Percentiles rank a stretch among this genome's conserved stretches.
These are phyloP conservation scores for Eurypyga helias DNA, from an alignment of 2,113 vertebrate species.

Conservation along the genomic window DNA sequence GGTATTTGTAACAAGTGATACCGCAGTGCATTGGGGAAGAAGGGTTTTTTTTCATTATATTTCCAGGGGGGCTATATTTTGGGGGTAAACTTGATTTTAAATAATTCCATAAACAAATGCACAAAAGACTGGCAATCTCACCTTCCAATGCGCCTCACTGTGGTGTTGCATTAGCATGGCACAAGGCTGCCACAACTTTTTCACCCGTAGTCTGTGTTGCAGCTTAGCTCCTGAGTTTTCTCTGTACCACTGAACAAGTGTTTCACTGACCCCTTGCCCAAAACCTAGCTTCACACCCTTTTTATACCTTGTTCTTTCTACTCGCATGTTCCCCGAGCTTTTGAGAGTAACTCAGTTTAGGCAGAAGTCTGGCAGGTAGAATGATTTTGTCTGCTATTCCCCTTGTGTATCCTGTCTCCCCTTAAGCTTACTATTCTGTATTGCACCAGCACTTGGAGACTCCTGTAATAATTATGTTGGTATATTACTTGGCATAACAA, in stretches of 20 bases:
- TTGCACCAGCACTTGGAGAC: not conserved
- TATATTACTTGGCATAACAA: not conserved
- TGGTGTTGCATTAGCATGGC: not conserved
- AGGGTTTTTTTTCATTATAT: not conserved
- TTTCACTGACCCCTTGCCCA: not conserved
- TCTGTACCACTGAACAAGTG: not conserved
- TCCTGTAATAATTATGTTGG: not conserved
- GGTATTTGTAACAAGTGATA: not conserved
- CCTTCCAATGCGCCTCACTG: not conserved
- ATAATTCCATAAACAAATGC: not conserved
- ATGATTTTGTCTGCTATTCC: not conserved
- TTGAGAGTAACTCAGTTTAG: not conserved
- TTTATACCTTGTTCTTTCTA: not conserved
- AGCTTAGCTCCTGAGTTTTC: not conserved
- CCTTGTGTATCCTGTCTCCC: not conserved
- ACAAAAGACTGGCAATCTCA: not conserved
- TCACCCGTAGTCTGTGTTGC: rapidly evolving
- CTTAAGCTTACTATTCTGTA: not conserved
- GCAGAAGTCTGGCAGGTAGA: not conserved
- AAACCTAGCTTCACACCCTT: not conserved
- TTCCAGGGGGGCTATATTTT: not conserved
- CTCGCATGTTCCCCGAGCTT: not conserved
- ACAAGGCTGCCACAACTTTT: not conserved
- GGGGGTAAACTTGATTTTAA: not conserved
- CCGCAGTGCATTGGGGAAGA: not conserved